phyloP scores from a whole-genome alignment of 2,888 invertebrate genomes.

The Drosophila neotestacea region DNA sequence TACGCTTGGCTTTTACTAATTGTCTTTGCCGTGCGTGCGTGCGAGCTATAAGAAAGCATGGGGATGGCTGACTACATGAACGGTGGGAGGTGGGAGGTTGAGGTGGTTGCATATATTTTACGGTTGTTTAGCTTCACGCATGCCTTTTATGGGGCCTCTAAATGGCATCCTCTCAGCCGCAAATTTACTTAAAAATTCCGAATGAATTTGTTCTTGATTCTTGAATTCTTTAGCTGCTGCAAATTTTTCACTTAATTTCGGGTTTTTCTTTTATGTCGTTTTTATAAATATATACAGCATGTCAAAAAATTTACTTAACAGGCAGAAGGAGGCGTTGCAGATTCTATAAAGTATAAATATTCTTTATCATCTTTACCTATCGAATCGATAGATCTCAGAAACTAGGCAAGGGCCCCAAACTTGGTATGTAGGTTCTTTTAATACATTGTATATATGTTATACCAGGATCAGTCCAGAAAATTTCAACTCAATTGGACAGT shows the following conservation, averaged over 20 bases:
- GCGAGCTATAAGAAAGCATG: slow-evolving; percentile 23
- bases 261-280: background rate
- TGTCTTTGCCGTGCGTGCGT: slow-evolving; percentile 73
- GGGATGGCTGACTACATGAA: slow-evolving; percentile 6
- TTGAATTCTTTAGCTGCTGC: slow-evolving; percentile 48
- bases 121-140: slow-evolving; percentile 78
- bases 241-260: slow-evolving; percentile 8
- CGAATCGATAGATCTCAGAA: too few species aligned
- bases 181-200: slow-evolving; percentile 61
- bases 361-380: too few species aligned
- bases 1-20: slow-evolving; percentile 71
- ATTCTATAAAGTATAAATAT: too few species aligned
- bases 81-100: slow-evolving; percentile 12
- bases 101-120: slow-evolving; percentile 71
- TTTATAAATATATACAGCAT: too few species aligned
- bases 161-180: slow-evolving; percentile 53
- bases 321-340: too few species aligned
- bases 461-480: too few species aligned
- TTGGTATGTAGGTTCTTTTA: too few species aligned
- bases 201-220: slow-evolving; percentile 49
- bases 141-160: slow-evolving; percentile 65
- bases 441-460: too few species aligned
- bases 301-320: too few species aligned
- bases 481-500: too few species aligned
- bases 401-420: too few species aligned